Evolutionary conservation across 2,888 invertebrate species (phyloP).

Genomic region (Pyrrhia umbra): DNA sequence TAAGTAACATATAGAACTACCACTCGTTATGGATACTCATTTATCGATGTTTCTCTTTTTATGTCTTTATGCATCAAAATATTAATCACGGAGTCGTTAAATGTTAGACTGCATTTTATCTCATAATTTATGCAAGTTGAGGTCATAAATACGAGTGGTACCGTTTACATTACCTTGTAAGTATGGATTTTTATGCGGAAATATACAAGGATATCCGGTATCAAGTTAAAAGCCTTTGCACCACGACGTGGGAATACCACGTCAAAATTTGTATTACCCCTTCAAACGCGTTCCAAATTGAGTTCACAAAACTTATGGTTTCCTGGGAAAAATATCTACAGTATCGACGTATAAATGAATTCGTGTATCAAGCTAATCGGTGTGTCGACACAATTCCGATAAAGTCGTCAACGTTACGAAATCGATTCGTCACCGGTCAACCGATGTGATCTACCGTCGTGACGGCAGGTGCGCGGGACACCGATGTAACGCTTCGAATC

Average conservation of each 20-base stretch:
- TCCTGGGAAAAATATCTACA: conserved; percentile 57
- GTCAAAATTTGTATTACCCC: conserved; percentile 1
- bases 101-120: conserved; percentile 12
- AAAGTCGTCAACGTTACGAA: conserved; percentile 82
- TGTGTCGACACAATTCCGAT: conserved; percentile 81
- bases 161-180: conserved; percentile 19
- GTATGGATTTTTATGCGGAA: conserved; percentile 38
- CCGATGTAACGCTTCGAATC: conserved; percentile 75
- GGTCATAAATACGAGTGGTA: conserved; percentile 1
- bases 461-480: conserved; percentile 80
- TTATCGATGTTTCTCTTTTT: conserved; percentile 49
- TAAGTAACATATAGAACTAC: conserved; percentile 75
- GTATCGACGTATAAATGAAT: conserved; percentile 61
- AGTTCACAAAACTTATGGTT: conserved; percentile 47
- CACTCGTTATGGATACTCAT: conserved; percentile 69
- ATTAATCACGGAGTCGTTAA: conserved; percentile 31
- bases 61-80: conserved; percentile 17
- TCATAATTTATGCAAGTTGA: conserved; percentile 21
- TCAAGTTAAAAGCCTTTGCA: conserved; percentile 3
- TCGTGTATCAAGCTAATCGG: conserved; percentile 72
- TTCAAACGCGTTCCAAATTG: conserved; percentile 26
- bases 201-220: conserved; percentile 47
- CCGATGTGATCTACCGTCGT: conserved; percentile 83
- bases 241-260: conserved; percentile 28
- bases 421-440: conserved; percentile 83